Evolutionary conservation across 2,113 vertebrate species (phyloP).

Genomic region (Tenebrosternarchus preto): DNA sequence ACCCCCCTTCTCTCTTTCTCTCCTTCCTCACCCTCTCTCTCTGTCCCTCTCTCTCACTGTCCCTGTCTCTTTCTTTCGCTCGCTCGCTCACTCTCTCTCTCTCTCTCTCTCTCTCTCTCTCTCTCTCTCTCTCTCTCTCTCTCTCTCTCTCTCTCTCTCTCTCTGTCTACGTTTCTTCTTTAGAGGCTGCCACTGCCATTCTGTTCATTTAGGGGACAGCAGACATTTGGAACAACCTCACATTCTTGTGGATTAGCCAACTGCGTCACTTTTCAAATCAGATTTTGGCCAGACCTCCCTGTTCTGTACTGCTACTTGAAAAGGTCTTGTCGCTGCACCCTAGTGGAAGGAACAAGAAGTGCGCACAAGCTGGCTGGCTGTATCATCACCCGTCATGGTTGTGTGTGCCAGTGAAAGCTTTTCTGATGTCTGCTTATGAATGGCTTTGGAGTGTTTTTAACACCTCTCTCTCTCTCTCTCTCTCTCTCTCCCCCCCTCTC

Average conservation of each 20-base stretch:
- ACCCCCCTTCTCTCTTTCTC: conserved; percentile 48
- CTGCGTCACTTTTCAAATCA: conserved; percentile 30
- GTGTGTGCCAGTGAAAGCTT: not conserved
- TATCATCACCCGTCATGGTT: not conserved
- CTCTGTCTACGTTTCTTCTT: conserved; percentile 46
- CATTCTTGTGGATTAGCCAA: conserved; percentile 42
- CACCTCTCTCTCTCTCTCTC: not conserved
- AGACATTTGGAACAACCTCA: not conserved
- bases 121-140: conserved; percentile 13
- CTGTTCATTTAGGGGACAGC: conserved; percentile 17
- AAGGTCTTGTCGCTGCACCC: not conserved
- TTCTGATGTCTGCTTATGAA: not conserved
- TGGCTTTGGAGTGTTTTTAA: not conserved
- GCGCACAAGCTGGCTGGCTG: not conserved
- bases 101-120: conserved; percentile 34
- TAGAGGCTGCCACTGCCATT: conserved; percentile 2
- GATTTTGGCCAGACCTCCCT: conserved; percentile 1
- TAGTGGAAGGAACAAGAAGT: conserved; percentile 29
- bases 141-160: conserved; percentile 13
- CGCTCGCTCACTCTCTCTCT: no score
- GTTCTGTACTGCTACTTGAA: no score
- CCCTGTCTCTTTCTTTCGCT: conserved; percentile 38
- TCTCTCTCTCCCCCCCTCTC: not conserved
- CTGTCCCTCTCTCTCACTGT: conserved; percentile 41
- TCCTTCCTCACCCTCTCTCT: conserved; percentile 24